Percentiles rank a stretch among this genome's conserved stretches.
phyloP scores from a whole-genome alignment of 2,797 vertebrate genomes.

The Artibeus lituratus region DNA sequence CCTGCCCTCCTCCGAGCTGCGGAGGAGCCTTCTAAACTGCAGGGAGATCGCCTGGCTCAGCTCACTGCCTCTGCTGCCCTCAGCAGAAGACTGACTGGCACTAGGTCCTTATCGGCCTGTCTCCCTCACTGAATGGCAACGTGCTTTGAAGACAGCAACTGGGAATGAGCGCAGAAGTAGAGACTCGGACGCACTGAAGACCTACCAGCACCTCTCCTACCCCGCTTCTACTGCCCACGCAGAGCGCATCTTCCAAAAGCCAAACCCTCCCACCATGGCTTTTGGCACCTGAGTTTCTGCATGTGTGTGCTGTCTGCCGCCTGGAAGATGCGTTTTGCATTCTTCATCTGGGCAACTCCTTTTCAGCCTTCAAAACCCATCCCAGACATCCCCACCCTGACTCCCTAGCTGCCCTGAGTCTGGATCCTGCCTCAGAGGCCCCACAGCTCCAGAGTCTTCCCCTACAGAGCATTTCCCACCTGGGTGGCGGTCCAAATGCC shows the following conservation, averaged over 20 bases:
- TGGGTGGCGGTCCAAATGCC: not conserved
- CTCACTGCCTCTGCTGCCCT: not conserved
- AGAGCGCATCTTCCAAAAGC: not conserved
- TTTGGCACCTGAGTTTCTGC: not conserved
- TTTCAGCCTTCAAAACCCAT: not conserved
- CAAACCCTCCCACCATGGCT: not conserved
- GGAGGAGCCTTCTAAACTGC: not conserved
- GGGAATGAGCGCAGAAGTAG: not conserved
- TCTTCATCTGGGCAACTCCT: not conserved
- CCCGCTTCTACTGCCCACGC: not conserved
- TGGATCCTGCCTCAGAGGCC: not conserved
- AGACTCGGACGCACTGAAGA: not conserved
- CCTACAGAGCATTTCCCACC: not conserved
- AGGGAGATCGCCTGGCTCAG: not conserved
- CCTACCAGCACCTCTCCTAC: not conserved
- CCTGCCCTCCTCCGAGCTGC: not conserved
- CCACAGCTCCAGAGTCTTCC: not conserved
- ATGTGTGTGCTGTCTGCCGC: not conserved
- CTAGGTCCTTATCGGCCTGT: accelerated
- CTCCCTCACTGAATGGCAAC: not conserved
- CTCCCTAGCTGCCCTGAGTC: accelerated
- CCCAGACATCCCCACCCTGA: not conserved
- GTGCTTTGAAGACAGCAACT: not conserved
- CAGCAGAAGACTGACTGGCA: not conserved
- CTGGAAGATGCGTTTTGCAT: not conserved